These are phyloP conservation scores for Neelides folsomi DNA, from an alignment of 2,888 invertebrate genomes.

Conservation along the genomic window DNA sequence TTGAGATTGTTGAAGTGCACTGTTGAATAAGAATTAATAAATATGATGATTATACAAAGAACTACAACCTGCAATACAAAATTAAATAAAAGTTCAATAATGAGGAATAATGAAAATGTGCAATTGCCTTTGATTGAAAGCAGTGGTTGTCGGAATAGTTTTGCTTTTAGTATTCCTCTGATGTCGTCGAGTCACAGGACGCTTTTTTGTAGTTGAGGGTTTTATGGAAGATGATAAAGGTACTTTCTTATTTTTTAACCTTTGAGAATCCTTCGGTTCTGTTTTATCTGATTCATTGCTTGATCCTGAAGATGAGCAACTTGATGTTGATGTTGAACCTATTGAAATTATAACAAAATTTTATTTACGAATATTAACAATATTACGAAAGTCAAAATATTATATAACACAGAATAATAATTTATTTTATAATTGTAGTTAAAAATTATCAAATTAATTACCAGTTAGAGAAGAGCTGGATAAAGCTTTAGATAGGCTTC, in stretches of 20 bases:
- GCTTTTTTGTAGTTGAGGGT: conserved; percentile 6
- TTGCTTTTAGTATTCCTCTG: conserved; percentile 25
- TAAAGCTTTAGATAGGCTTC: too few species aligned
- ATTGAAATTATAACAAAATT: too few species aligned
- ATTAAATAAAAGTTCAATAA: not conserved
- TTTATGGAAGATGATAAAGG: not conserved
- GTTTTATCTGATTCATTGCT: conserved; percentile 4
- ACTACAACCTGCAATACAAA: too few species aligned
- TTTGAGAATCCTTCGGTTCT: not conserved
- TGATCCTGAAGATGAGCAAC: conserved; percentile 6
- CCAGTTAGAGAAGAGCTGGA: too few species aligned
- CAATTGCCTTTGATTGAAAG: conserved; percentile 19
- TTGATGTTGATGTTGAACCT: too few species aligned
- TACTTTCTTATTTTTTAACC: conserved; percentile 4
- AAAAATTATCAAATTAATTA: too few species aligned
- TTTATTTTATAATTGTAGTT: too few species aligned
- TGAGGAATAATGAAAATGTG: not conserved
- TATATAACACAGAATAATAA: too few species aligned
- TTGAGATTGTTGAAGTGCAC: not conserved
- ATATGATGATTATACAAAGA: not conserved
- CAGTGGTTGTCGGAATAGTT: conserved; percentile 32
- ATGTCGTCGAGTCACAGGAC: conserved; percentile 28
- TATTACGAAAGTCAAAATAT: too few species aligned
- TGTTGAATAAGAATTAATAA: conserved; percentile 7
- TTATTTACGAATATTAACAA: too few species aligned